Evolutionary conservation across 2,888 invertebrate species (phyloP).

Genomic region (Amphipoea lucens): DNA sequence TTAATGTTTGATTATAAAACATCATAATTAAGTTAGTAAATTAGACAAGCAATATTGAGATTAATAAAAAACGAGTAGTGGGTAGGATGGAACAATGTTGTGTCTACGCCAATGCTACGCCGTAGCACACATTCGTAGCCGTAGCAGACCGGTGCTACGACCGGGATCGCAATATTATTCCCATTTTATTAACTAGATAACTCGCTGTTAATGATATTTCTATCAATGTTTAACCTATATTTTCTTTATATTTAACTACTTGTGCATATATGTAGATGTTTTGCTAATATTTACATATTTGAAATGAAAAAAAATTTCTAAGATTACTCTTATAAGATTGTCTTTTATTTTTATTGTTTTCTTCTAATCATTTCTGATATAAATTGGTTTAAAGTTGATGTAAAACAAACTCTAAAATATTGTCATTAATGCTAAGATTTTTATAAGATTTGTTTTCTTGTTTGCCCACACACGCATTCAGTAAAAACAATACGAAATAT

Average conservation of each 20-base stretch:
- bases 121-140: constrained; percentile 45
- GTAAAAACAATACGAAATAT: constrained; percentile 21
- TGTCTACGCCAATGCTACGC: constrained; percentile 37
- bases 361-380: neutral
- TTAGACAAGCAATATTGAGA: neutral
- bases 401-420: neutral
- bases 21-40: neutral
- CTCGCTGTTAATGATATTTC: neutral
- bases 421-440: neutral
- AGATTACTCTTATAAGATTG: neutral
- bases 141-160: constrained; percentile 35
- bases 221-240: constrained; percentile 9
- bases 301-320: too few relatives aligned
- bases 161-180: constrained; percentile 1
- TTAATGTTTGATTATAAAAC: neutral
- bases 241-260: neutral
- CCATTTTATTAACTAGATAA: neutral
- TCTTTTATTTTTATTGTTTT: neutral
- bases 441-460: neutral
- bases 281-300: neutral
- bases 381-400: neutral
- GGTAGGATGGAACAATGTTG: neutral
- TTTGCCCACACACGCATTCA: neutral
- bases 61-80: neutral
- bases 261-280: too few relatives aligned